Evolutionary conservation across 2,113 vertebrate genomes (phyloP).

Genomic region (Podocnemis expansa): DNA sequence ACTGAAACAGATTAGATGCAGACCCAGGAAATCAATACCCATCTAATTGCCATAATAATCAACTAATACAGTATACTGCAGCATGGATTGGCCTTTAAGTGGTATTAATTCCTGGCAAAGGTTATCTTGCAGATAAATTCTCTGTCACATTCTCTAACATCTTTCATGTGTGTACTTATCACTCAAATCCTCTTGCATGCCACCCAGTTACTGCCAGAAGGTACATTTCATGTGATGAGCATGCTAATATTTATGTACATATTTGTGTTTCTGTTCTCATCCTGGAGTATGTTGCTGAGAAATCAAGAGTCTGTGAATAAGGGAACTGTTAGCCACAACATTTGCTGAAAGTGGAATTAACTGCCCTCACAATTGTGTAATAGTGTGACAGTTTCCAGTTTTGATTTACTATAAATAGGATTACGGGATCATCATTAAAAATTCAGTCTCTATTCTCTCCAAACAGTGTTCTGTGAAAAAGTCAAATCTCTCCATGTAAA

Average conservation of each 20-base stretch:
- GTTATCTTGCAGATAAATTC: background rate
- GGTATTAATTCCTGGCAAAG: background rate
- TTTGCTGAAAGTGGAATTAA: conserved; percentile 27
- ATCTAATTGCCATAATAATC: background rate
- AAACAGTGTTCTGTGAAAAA: too few relatives aligned
- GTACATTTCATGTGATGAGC: background rate
- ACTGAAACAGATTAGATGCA: background rate
- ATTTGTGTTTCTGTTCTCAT: background rate
- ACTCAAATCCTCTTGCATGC: background rate
- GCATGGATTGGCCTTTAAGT: background rate
- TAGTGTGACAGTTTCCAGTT: conserved; percentile 32
- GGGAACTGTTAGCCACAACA: background rate
- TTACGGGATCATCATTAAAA: conserved; percentile 16
- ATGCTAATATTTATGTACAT: conserved; percentile 13
- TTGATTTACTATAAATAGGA: conserved; percentile 11
- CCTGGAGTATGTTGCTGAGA: background rate
- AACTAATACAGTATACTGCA: background rate
- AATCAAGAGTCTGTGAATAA: conserved; percentile 18
- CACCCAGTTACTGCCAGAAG: background rate
- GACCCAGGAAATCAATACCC: background rate
- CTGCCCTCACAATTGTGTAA: conserved; percentile 21
- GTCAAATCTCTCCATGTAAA: too few relatives aligned
- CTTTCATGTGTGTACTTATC: background rate
- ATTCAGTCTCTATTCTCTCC: background rate
- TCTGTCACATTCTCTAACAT: background rate